Conservation (phyloP, 2,888 invertebrate species). For the Tiphia femorata region DNA sequence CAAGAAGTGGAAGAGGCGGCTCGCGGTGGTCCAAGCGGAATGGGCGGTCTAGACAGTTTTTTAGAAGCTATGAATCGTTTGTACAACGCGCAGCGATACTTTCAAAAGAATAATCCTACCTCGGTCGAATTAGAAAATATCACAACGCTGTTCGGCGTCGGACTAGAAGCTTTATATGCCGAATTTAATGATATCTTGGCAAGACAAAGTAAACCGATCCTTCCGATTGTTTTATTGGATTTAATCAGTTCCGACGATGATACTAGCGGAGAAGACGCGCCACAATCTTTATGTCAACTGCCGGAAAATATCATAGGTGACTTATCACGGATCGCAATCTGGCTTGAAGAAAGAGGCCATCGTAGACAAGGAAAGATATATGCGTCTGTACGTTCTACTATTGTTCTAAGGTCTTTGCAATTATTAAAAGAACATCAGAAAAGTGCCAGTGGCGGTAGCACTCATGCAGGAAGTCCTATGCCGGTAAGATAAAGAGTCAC, state of each 20-base stretch:
- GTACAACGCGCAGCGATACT: slow-evolving; percentile 90
- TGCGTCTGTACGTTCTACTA: slow-evolving; percentile 81
- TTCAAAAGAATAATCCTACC: slow-evolving; percentile 92
- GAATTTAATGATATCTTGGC: slow-evolving; percentile 90
- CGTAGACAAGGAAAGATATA: slow-evolving; percentile 83
- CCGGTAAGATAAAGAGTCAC: too few relatives aligned
- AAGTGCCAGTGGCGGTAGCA: slow-evolving; percentile 82
- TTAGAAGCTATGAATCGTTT: slow-evolving; percentile 86
- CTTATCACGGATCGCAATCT: slow-evolving; percentile 84
- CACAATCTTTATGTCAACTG: slow-evolving; percentile 76
- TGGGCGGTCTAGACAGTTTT: slow-evolving; percentile 69
- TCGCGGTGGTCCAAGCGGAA: slow-evolving; percentile 82
- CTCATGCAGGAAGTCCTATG: slow-evolving; percentile 75
- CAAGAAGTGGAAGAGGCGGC: slow-evolving; percentile 90
- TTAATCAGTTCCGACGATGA: slow-evolving; percentile 90
- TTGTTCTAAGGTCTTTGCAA: slow-evolving; percentile 81
- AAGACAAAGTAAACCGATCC: slow-evolving; percentile 87
- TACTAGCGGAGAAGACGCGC: slow-evolving; percentile 73
- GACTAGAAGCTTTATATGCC: slow-evolving; percentile 86
- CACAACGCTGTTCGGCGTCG: slow-evolving; percentile 82
- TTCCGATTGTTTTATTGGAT: slow-evolving; percentile 90
- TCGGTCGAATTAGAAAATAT: slow-evolving; percentile 95
- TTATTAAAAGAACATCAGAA: slow-evolving; percentile 85
- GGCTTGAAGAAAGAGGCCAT: slow-evolving; percentile 84
- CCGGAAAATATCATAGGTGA: slow-evolving; percentile 79